Base-by-base conservation (phyloP, 2,888 invertebrate species). In the Lysandra bellargus region DNA sequence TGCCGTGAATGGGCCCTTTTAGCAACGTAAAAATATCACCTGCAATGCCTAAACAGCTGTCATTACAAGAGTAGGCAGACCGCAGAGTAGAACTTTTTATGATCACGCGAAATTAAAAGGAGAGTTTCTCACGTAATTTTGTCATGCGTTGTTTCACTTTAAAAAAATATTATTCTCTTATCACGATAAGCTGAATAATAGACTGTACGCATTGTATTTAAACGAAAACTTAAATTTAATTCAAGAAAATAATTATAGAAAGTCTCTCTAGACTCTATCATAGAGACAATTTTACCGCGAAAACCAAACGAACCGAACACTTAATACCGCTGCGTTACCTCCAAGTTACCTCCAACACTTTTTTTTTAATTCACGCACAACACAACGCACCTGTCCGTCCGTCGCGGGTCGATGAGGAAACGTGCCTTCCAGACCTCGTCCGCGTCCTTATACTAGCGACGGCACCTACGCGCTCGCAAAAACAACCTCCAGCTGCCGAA, bases 401-500 rank as follows among this genome's bases (percentile, higher is more conserved):
- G 86, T 86, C 86, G 87, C 88, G 87, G 85, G 78, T 84, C 86
- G 86, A 83, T 82, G 90, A 89, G 88, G 88, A 91, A 90, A 88
- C 92, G 89, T 88, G 85, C 84, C 85, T 84, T 83, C 79, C 83
- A 81, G 81, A 82, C 84, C 81, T 82, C 84, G 81, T 83, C 84
- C 80, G 83, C 81, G 85, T 87, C 92, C 92, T 93, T 93, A 93
- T 93, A 93, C 87, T 80, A 81, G 81, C 79, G 78, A 79, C 79
- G 53, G 86, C 92, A 89, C 94, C 93, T 90, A 93, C 94, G 92
- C 91, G 75, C 64, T 80, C 79, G 23, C 83, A 81, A 76, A 83
- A 83, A 82, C 78, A 81, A 80, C 77, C 80, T 79, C 75, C 57
- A 33, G 69, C 69, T 69, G 76, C 82, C 82, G 80, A 82, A 83